Conservation (phyloP, 2,888 invertebrate species). For the Cyclophora punctaria region DNA sequence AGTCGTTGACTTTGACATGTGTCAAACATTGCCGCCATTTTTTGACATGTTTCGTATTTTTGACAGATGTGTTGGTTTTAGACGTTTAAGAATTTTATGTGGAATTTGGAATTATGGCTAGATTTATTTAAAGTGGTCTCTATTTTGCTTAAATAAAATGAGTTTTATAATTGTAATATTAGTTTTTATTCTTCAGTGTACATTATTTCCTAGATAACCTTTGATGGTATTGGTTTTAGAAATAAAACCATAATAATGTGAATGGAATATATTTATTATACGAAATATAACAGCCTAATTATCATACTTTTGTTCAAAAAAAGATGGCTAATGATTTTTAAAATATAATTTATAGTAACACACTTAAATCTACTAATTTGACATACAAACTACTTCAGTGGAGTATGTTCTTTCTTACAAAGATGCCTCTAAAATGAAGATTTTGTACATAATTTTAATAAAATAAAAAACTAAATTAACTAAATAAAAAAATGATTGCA, state of each 20-base stretch:
- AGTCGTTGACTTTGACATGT: too few relatives aligned
- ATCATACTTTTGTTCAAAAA: not conserved
- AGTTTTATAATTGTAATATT: not conserved
- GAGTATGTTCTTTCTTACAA: not conserved
- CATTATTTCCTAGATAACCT: not conserved
- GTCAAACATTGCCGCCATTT: too few relatives aligned
- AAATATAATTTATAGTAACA: too few relatives aligned
- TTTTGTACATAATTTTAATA: not conserved
- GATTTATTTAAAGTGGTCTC: too few relatives aligned
- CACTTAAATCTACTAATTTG: not conserved
- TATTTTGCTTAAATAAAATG: not conserved
- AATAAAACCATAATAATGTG: constrained; percentile 21
- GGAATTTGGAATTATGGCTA: too few relatives aligned
- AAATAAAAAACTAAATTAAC: not conserved
- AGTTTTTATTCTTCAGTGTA: not conserved
- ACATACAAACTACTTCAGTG: not conserved
- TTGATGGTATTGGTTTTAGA: not conserved
- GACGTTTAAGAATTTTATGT: too few relatives aligned
- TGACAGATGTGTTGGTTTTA: too few relatives aligned
- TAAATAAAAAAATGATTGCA: not conserved
- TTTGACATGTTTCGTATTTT: too few relatives aligned
- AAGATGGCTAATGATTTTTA: not conserved
- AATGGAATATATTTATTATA: constrained; percentile 29
- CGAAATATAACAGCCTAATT: constrained; percentile 15
- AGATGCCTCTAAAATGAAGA: not conserved